Percentiles rank a stretch among this genome's conserved stretches.
phyloP scores from a whole-genome alignment of 2,113 vertebrate species.

The Xiphorhynchus elegans region DNA sequence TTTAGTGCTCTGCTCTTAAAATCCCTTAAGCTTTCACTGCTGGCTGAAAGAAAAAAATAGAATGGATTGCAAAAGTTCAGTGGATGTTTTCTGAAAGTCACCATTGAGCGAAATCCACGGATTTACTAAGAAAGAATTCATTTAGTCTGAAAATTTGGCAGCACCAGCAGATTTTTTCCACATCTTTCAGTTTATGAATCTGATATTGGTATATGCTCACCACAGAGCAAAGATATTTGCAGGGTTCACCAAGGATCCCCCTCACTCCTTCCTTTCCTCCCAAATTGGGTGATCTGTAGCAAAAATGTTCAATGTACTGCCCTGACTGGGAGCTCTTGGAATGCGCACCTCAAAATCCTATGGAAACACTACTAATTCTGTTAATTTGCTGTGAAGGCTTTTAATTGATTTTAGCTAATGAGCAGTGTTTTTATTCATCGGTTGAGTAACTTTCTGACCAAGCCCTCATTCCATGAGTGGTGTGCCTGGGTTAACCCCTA shows the following conservation, averaged over 20 bases:
- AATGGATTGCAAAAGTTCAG: not conserved
- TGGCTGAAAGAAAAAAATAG: constrained; percentile 20
- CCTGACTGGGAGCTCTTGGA: not conserved
- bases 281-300: not conserved
- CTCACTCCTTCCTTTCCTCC: not conserved
- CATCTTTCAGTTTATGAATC: not conserved
- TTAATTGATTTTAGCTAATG: not conserved
- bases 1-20: constrained; percentile 59
- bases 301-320: not conserved
- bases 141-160: not conserved
- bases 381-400: not conserved
- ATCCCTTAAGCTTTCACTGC: constrained; percentile 69
- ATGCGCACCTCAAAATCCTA: not conserved
- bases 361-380: not conserved
- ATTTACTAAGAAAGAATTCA: not conserved
- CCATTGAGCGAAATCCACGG: not conserved
- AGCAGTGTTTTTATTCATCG: not conserved
- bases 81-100: not conserved
- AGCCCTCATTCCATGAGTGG: not conserved
- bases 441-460: not conserved
- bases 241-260: not conserved
- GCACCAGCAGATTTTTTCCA: not conserved
- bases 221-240: not conserved
- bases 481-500: not conserved
- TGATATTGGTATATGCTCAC: not conserved